Evolutionary conservation across 1,140 invertebrate genomes (phyloP), one percentile per base, ranked within the genome.

Genomic region (Ectropis grisescens): DNA sequence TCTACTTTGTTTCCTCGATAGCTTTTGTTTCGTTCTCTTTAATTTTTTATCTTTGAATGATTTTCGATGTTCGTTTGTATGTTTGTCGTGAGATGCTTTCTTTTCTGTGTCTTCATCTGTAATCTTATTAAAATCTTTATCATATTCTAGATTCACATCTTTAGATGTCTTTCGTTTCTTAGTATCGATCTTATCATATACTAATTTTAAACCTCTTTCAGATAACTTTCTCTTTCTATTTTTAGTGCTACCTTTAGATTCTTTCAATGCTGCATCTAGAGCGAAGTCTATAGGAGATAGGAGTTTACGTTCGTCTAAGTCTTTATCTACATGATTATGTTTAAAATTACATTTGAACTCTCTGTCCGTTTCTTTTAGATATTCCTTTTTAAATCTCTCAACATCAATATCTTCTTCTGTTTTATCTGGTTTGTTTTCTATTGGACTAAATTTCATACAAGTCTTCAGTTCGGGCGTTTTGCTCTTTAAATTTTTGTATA

Each of bases 361-460:
- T 30, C 38, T 51, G 4, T 42, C 46, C 0, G 71, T 56, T 33
- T 76, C 71, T 5, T 55, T 62, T 3, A 76, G 30, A 34, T 76
- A 76, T 9, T 56, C 48, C 38, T 50, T 61, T 31, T 76, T 72
- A 13, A 76, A 76, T 3, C 47, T 60, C 14, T 76, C 66, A 0
- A 70, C n/a, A 29, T 72, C 68, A 0, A 72, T 58, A 31, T 58
- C 50, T 0, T 59, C n/a, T n/a, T n/a, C n/a, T n/a, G n/a, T n/a
- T n/a, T n/a, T n/a, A n/a, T n/a, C n/a, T n/a, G n/a, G n/a, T n/a
- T n/a, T n/a, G 3, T 19, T 19, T 4, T 19, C 16, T 19, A 27
- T 31, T 0, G 64, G 48, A 27, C 55, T 70, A 13, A 66, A 60
- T 43, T 76, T 70, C 0, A 75, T 46, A 1, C 24, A 30, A 47